Evolutionary conservation across 2,888 invertebrate species (phyloP).

Genomic region (Andricus quercusramuli): DNA sequence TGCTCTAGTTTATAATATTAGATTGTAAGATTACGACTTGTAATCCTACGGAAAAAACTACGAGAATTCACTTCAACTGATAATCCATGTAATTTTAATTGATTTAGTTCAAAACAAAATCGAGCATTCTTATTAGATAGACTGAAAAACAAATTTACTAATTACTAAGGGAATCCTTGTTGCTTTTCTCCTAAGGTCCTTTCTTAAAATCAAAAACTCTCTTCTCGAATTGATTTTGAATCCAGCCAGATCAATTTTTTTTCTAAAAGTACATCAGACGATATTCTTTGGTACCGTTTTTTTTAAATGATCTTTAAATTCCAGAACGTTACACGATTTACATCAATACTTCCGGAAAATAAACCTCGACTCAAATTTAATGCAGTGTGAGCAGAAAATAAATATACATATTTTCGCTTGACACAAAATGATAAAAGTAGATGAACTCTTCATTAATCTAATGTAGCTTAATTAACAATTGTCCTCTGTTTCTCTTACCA

Average conservation of each 20-base stretch:
- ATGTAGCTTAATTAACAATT: background rate
- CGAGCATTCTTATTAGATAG: background rate
- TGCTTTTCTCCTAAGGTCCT: background rate
- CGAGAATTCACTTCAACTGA: background rate
- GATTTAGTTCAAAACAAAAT: background rate
- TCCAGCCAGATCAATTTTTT: background rate
- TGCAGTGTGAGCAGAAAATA: background rate
- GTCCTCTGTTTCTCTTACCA: too few species aligned
- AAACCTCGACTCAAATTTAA: background rate
- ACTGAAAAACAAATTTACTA: background rate
- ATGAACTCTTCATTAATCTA: background rate
- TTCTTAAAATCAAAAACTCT: background rate
- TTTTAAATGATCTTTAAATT: background rate
- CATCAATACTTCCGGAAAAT: background rate
- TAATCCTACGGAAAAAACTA: background rate
- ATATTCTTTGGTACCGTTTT: conserved; percentile 37
- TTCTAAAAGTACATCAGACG: conserved; percentile 11
- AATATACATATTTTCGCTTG: background rate
- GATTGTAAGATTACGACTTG: background rate
- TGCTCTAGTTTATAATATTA: background rate
- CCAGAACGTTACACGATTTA: background rate
- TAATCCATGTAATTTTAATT: background rate
- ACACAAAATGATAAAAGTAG: background rate
- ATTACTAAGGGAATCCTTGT: background rate
- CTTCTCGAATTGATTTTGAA: conserved; percentile 14